A percentile compares a stretch with the other conserved stretches of the same genome.
These are phyloP conservation scores for Bubo scandiacus DNA, from an alignment of 2,113 vertebrate genomes.

Conservation along the genomic window DNA sequence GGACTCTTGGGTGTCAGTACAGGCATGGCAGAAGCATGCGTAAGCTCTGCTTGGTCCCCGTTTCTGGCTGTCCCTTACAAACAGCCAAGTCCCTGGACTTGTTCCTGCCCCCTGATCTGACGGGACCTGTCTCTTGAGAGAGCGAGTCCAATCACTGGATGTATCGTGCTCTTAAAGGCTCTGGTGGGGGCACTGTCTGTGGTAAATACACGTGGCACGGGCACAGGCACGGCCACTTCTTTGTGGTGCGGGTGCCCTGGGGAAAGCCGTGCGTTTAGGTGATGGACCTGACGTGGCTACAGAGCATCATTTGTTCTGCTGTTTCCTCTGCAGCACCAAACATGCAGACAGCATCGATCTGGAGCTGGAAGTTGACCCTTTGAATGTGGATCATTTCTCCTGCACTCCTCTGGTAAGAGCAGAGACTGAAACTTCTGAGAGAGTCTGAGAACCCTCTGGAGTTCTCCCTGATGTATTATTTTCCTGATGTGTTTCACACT, in stretches of 20 bases:
- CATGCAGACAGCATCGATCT: slow-evolving; percentile 96
- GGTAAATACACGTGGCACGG: background rate
- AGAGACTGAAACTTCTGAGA: background rate
- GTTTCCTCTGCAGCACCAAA: slow-evolving; percentile 82
- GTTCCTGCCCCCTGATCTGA: background rate
- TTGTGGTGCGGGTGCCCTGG: background rate
- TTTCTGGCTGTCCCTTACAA: background rate
- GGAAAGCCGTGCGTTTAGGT: background rate
- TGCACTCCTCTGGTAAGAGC: slow-evolving; percentile 94
- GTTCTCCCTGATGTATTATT: background rate
- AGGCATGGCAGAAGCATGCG: background rate
- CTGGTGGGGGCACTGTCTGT: background rate
- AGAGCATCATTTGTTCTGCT: background rate
- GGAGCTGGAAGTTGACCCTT: slow-evolving; percentile 96
- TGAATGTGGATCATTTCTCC: slow-evolving; percentile 99
- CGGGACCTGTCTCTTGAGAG: background rate
- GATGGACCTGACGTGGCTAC: background rate
- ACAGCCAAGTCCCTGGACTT: background rate
- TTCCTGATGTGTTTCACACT: background rate
- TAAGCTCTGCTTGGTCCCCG: background rate
- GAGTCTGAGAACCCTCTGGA: background rate
- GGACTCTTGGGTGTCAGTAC: background rate
- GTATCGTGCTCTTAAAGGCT: background rate
- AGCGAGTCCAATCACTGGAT: rapidly evolving
- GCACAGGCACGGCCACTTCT: background rate